Conservation (phyloP, 2,113 vertebrate genomes). For the Ochotona curzoniae region DNA sequence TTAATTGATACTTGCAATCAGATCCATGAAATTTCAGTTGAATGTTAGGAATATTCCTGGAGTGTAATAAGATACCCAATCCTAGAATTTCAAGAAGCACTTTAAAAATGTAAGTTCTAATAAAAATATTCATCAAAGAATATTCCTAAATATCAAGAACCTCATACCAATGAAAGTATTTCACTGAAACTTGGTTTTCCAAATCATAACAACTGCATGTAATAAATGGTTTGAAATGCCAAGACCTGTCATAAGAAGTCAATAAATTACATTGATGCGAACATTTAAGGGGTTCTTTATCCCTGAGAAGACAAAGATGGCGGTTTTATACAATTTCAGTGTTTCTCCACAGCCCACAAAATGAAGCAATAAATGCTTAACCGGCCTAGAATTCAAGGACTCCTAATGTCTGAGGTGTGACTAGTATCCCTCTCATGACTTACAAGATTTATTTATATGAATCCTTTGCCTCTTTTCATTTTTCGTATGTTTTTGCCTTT, state of each 20-base stretch:
- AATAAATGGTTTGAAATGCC: neutral
- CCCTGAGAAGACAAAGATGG: neutral
- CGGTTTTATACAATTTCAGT: constrained; percentile 28
- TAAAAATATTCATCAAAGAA: constrained; percentile 19
- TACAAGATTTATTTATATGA: constrained; percentile 3
- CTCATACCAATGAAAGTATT: neutral
- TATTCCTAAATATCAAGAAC: constrained; percentile 20
- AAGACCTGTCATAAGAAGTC: neutral
- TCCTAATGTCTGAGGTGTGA: neutral
- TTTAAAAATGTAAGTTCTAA: constrained; percentile 33
- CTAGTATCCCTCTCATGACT: neutral
- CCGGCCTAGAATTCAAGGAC: neutral
- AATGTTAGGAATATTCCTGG: neutral
- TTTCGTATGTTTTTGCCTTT: constrained; percentile 38
- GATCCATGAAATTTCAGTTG: neutral
- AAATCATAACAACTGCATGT: neutral
- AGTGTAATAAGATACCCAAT: neutral
- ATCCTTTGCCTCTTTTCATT: neutral
- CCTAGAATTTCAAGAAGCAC: neutral
- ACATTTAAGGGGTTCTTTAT: neutral
- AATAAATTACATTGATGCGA: neutral
- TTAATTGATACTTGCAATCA: neutral
- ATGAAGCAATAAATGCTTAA: neutral
- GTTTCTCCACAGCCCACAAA: neutral
- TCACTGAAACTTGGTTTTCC: constrained; percentile 3